These are phyloP conservation scores for Monochamus saltuarius DNA, from an alignment of 1,140 invertebrate genomes.

Conservation along the genomic window DNA sequence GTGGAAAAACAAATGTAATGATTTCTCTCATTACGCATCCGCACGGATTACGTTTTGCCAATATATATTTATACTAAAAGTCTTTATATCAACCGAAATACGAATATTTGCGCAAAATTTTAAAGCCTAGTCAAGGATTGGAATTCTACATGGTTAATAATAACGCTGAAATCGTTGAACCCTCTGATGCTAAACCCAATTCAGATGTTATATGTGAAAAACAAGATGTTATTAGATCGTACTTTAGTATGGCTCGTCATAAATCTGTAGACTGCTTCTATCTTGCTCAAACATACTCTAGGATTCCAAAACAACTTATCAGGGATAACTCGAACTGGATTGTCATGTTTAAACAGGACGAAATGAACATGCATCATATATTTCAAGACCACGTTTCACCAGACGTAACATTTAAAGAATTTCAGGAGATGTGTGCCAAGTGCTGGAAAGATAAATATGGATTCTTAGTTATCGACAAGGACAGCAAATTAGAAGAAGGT, in stretches of 20 bases:
- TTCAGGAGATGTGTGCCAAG: slow-evolving; percentile 39
- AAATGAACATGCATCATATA: slow-evolving; percentile 50
- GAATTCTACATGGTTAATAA: slow-evolving; percentile 36
- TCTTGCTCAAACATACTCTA: slow-evolving; percentile 48
- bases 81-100: slow-evolving; percentile 49
- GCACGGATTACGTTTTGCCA: no score
- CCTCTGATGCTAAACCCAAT: slow-evolving; percentile 36
- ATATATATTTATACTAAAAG: slow-evolving; percentile 51
- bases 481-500: slow-evolving; percentile 37
- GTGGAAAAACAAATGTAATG: no score
- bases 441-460: slow-evolving; percentile 41
- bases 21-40: no score
- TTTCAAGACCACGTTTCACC: slow-evolving; percentile 48
- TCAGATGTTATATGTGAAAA: slow-evolving; percentile 47
- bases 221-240: slow-evolving; percentile 45
- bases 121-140: slow-evolving; percentile 38
- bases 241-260: slow-evolving; percentile 48
- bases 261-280: slow-evolving; percentile 46
- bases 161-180: slow-evolving; percentile 38
- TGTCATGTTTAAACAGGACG: slow-evolving; percentile 50
- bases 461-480: slow-evolving; percentile 46
- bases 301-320: slow-evolving; percentile 50
- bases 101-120: slow-evolving; percentile 37
- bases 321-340: slow-evolving; percentile 50
- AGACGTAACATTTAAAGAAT: slow-evolving; percentile 43